These are phyloP conservation scores for Pseudonaja textilis DNA, from an alignment of 2,113 vertebrate species.

Conservation along the genomic window DNA sequence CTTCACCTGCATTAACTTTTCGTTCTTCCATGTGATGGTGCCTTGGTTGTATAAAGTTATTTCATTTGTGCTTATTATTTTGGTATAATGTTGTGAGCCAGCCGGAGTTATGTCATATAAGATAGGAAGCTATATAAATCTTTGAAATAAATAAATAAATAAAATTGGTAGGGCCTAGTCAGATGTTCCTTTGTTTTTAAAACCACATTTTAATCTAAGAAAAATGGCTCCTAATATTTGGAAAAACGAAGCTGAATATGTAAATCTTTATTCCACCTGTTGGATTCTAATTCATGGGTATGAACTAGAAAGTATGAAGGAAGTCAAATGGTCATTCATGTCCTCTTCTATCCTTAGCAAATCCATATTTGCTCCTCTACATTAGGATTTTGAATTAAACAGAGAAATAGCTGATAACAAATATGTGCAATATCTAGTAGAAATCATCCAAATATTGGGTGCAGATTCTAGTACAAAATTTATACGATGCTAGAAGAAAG, in stretches of 20 bases:
- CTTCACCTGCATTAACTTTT: background rate
- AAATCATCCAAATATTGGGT: background rate
- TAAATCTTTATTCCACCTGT: background rate
- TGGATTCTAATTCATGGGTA: background rate
- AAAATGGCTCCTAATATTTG: background rate
- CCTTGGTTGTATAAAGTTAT: background rate
- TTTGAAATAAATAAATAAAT: background rate
- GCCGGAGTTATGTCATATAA: background rate
- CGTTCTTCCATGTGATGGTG: background rate
- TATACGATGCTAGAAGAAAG: background rate
- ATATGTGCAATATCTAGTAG: background rate
- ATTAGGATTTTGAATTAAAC: background rate
- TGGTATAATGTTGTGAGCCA: background rate
- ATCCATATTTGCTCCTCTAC: background rate
- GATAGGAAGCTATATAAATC: background rate
- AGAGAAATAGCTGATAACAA: background rate
- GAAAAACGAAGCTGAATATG: background rate
- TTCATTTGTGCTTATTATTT: background rate
- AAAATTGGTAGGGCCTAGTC: background rate
- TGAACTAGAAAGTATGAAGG: background rate
- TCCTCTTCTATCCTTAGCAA: background rate
- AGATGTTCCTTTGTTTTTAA: background rate
- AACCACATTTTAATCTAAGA: background rate
- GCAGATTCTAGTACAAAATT: background rate
- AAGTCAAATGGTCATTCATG: too few relatives aligned